These are phyloP conservation scores for Pterocles burchelli DNA, from an alignment of 2,113 vertebrate genomes.

Conservation along the genomic window DNA sequence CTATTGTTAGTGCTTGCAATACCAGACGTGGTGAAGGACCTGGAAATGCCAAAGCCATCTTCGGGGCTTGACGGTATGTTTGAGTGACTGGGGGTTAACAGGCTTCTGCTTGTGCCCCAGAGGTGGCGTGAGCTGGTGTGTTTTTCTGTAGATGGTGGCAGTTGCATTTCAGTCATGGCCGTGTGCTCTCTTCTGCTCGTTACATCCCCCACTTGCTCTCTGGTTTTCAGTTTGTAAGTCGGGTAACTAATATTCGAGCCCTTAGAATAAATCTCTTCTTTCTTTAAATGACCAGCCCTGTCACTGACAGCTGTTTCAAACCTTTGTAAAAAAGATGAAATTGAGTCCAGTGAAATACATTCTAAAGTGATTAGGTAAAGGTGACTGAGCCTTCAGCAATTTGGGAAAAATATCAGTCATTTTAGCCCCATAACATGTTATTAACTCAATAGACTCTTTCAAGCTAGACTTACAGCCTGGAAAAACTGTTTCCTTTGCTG, in stretches of 20 bases:
- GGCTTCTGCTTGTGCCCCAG: neutral
- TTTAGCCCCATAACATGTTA: neutral
- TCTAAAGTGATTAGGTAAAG: neutral
- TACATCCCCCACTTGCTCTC: neutral
- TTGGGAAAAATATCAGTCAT: neutral
- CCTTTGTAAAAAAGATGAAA: neutral
- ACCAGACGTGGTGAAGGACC: neutral
- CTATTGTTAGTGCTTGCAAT: neutral
- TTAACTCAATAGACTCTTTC: neutral
- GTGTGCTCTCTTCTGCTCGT: neutral
- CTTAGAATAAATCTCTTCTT: neutral
- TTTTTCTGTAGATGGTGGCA: neutral
- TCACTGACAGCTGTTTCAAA: neutral
- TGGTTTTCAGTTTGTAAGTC: neutral
- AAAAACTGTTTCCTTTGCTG: constrained; percentile 33
- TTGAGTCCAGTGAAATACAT: neutral
- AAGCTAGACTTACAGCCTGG: neutral
- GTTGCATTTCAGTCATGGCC: neutral
- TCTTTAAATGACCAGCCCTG: neutral
- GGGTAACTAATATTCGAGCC: neutral
- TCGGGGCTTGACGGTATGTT: neutral
- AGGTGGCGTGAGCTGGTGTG: neutral
- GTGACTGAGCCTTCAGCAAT: neutral
- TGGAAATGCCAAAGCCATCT: neutral
- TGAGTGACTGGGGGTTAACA: neutral